phyloP scores from a whole-genome alignment of 2,888 invertebrate genomes.

The Spilarctia lutea region DNA sequence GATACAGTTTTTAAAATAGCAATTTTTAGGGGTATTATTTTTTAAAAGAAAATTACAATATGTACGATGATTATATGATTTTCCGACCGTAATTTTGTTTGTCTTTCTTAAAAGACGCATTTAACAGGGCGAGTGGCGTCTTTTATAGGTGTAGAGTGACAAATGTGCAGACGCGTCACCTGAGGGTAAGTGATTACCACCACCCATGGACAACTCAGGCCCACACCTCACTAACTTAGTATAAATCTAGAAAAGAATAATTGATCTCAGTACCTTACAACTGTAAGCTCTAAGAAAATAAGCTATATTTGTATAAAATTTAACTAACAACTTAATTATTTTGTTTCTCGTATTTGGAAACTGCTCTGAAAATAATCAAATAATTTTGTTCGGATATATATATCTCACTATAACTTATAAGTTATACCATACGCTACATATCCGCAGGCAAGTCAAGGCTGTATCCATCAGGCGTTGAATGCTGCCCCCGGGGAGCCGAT shows the following conservation, averaged over 20 bases:
- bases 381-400: background rate
- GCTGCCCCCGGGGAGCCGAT: constrained; percentile 42
- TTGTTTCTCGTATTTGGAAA: background rate
- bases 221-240: no score
- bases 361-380: background rate
- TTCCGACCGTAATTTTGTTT: background rate
- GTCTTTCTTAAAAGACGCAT: background rate
- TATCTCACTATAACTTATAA: constrained; percentile 16
- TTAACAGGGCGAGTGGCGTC: no score
- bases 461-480: constrained; percentile 52
- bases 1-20: background rate
- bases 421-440: constrained; percentile 18
- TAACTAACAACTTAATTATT: no score
- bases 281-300: no score
- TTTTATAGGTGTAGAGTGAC: no score
- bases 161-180: no score
- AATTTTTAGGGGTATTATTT: background rate
- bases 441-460: constrained; percentile 40
- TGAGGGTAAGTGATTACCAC: no score
- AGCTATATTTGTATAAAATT: no score
- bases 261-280: no score
- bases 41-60: background rate
- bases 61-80: background rate
- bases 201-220: no score
- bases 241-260: no score